phyloP scores from a whole-genome alignment of 2,888 invertebrate genomes.

The Lumbricus terrestris region DNA sequence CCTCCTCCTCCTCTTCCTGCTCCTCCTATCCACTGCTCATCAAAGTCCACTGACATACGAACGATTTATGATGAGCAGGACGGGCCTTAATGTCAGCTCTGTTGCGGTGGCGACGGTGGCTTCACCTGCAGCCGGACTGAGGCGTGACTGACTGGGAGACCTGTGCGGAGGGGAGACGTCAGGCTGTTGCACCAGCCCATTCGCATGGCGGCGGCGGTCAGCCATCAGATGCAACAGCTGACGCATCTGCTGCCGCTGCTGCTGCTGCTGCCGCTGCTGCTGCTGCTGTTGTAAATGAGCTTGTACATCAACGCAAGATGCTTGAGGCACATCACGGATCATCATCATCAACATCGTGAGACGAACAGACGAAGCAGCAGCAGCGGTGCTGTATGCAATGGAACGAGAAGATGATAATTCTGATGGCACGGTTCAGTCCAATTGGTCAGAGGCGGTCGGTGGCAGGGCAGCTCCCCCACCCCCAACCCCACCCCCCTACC shows the following conservation, averaged over 20 bases:
- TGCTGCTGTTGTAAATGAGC: not conserved
- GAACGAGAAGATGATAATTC: not conserved
- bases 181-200: not conserved
- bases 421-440: not conserved
- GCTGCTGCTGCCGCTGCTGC: not conserved
- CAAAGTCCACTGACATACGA: not conserved
- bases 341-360: not conserved
- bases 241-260: not conserved
- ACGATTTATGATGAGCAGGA: constrained; percentile 4
- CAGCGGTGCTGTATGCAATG: not conserved
- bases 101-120: too few species aligned
- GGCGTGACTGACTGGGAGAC: not conserved
- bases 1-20: constrained; percentile 20
- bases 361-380: too few species aligned
- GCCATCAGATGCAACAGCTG: not conserved
- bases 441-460: not conserved
- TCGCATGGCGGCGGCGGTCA: too few species aligned
- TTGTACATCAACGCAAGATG: not conserved
- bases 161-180: not conserved
- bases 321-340: not conserved
- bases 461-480: too few species aligned
- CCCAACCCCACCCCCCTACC: not conserved
- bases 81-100: not conserved
- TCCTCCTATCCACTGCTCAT: constrained; percentile 18
- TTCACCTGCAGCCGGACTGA: not conserved